Conservation (phyloP, 37 sponge, comb jelly and placozoan genomes). For the Dysidea cf. avara region DNA sequence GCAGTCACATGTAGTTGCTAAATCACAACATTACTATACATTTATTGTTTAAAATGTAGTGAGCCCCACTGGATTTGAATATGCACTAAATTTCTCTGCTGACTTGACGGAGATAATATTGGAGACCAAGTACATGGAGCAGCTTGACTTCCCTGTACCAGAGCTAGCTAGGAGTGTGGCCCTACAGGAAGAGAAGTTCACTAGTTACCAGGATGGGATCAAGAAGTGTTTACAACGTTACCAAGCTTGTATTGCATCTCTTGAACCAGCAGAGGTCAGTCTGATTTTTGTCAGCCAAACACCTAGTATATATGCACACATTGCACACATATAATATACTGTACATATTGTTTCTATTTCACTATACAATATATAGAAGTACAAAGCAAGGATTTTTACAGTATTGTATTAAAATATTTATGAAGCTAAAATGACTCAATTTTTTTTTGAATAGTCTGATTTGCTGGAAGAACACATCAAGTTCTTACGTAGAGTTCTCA, state of each 20-base stretch:
- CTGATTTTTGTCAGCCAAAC: no score
- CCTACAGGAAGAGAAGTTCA: slow-evolving; percentile 95
- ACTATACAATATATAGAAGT: no score
- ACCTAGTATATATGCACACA: neutral
- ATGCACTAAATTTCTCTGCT: slow-evolving; percentile 87
- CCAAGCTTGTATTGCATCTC: slow-evolving; percentile 45
- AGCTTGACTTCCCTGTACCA: slow-evolving; percentile 83
- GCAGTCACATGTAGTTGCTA: no score
- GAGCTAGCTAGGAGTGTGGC: slow-evolving; percentile 95
- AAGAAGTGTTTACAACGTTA: slow-evolving; percentile 71
- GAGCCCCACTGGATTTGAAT: slow-evolving; percentile 47
- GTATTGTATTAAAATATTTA: neutral
- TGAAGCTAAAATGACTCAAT: no score
- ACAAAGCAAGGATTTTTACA: no score
- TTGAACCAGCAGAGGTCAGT: slow-evolving; percentile 62
- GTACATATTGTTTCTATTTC: neutral
- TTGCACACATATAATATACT: neutral
- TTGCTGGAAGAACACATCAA: slow-evolving; percentile 87
- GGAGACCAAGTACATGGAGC: slow-evolving; percentile 95
- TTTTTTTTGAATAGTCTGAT: slow-evolving; percentile 48
- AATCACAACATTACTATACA: no score
- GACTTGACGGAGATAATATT: slow-evolving; percentile 87
- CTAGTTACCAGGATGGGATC: slow-evolving; percentile 70
- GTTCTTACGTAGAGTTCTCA: slow-evolving; percentile 77
- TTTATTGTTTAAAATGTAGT: no score